Evolutionary conservation across 2,797 vertebrate species (phyloP), one percentile per base, ranked within the genome.

Genomic region (Platyrinchus mystaceus): DNA sequence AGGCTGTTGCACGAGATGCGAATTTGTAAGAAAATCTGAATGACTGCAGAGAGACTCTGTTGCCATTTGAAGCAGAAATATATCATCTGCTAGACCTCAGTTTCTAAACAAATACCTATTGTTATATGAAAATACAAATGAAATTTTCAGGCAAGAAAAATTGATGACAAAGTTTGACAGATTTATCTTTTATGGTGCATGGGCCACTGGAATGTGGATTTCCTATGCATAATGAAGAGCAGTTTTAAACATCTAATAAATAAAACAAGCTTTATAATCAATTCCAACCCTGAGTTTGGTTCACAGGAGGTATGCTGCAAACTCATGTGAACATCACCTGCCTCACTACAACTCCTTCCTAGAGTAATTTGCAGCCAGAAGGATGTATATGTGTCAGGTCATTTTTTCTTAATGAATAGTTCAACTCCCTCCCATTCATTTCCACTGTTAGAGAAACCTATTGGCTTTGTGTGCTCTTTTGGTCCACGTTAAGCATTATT

Each of bases 401-500:
- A 41, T 52, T 78, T 86, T 36, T 79, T 78, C 55, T 59, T 79
- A 88, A 55, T 7, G 7, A 59, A 21, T 37, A 47, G 6, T 52
- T 77, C n/a, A 53, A 7, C 32, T 81, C 55, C 11, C 13, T 87
- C 17, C 28, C 46, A 71, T 49, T 85, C 6, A 49, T 32, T 91
- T 58, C 34, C 26, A 56, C 18, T 67, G 13, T 15, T 60, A 36
- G 53, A 26, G 44, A 82, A 49, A 30, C 1, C 7, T 82, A 81
- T 36, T 55, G 34, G 16, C 28, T 95, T 89, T 82, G 28, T 6
- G 6, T 36, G 34, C 3, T 76, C n/a, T 53, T 86, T 88, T 60
- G 7, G 22, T 82, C 55, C 28, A 9, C 79, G 32, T 50, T 88
- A 46, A 95, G 43, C 27, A 26, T 64, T 92, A 80, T 77, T 90